phyloP scores from a whole-genome alignment of 64 coral and sea anemone genomes.

The Montipora sp. region DNA sequence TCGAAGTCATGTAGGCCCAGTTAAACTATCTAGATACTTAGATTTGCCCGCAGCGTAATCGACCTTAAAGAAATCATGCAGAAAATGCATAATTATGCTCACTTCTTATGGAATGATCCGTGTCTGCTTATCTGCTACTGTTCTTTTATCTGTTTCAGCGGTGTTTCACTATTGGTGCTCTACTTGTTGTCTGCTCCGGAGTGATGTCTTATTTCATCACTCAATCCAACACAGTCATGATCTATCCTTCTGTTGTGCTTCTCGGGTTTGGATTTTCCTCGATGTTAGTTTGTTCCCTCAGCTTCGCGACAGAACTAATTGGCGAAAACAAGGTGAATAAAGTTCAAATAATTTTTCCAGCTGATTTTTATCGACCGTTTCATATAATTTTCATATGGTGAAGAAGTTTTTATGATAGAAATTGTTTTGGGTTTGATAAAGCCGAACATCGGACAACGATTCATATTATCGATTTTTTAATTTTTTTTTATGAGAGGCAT shows the following conservation, averaged over 20 bases:
- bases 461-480: too few species aligned
- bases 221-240: neutral
- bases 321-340: conserved; percentile 6
- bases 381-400: too few species aligned
- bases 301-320: conserved; percentile 13
- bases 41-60: too few species aligned
- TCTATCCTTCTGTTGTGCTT: neutral
- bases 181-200: neutral
- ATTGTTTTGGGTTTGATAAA: too few species aligned
- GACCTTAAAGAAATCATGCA: too few species aligned
- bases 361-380: too few species aligned
- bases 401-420: too few species aligned
- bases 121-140: too few species aligned
- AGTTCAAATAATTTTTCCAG: neutral
- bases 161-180: neutral
- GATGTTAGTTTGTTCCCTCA: neutral
- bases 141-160: neutral
- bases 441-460: too few species aligned
- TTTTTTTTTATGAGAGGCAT: too few species aligned
- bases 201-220: conserved; percentile 15
- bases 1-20: too few species aligned
- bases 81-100: neutral
- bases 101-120: neutral
- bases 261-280: conserved; percentile 4
- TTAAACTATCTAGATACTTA: too few species aligned